Conservation (phyloP, 2,113 vertebrate species). For the Onychostoma macrolepis region DNA sequence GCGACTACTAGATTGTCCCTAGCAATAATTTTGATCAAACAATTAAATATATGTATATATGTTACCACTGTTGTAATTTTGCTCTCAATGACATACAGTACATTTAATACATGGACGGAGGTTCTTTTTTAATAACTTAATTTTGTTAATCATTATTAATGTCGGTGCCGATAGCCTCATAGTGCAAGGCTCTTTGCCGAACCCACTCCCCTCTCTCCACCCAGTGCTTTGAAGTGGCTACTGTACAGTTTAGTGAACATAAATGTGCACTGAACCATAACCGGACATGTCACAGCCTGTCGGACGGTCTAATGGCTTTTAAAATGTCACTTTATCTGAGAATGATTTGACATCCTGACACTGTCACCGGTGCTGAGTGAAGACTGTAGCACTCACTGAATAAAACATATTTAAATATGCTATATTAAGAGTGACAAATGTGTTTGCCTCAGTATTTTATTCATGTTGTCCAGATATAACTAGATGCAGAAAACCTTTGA, state of each 20-base stretch:
- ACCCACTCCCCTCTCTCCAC: too few species aligned
- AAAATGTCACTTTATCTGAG: background rate
- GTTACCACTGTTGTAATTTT: too few species aligned
- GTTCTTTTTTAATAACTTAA: too few species aligned
- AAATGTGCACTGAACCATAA: background rate
- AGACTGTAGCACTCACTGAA: background rate
- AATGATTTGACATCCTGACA: background rate
- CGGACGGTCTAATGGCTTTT: slow-evolving; percentile 14
- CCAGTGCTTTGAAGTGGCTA: background rate
- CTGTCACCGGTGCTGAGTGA: too few species aligned
- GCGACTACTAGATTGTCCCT: too few species aligned
- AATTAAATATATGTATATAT: too few species aligned
- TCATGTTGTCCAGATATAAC: background rate
- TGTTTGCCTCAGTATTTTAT: background rate
- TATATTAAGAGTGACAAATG: background rate
- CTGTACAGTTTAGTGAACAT: background rate
- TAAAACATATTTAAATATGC: background rate
- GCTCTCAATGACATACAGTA: too few species aligned
- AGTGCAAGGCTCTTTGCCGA: too few species aligned
- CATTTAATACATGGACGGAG: too few species aligned
- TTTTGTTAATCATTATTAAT: too few species aligned
- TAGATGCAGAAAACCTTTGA: background rate
- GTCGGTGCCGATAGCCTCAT: too few species aligned
- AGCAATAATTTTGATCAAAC: too few species aligned
- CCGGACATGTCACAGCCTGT: background rate